Base-by-base conservation (phyloP, 1,140 invertebrate genomes). In the Stegodyphus dumicola region DNA sequence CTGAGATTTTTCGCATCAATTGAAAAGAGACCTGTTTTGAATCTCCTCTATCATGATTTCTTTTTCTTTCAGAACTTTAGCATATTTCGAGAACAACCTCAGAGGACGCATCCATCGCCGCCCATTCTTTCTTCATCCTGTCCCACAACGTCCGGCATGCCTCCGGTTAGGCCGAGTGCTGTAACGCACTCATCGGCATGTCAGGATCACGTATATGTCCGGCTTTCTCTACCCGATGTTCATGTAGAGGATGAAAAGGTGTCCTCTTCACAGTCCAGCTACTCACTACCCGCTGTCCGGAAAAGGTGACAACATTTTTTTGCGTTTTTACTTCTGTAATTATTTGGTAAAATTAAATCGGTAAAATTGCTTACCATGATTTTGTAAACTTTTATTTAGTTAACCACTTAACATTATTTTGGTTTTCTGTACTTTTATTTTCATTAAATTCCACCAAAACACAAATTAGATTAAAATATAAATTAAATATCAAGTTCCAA, bases 31-130 rank as follows among this genome's bases (percentile, higher is more conserved):
- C 33, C 33, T 33, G 1, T 33, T 33, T 33, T 33, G 33, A 1
- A 33, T 5, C 5, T 60, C 9, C 15, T 60, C 56, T 60, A 9
- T 2, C 56, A 15, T 2, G 56, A 11, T 60, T 2, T 66, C 66
- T 60, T 73, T 69, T 51, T 7, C 56, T 66, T 83, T 2, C 67
- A 86, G 85, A 84, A 87, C 49, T 87, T 87, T 52, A 87, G 86
- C 18, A 87, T 87, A 6, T 87, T 87, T 17, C 86, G 86, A 53
- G 86, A 87, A 48, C 86, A 87, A 53, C 86, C 86, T 7, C 86
- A 87, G 18, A 18, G 79, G 6, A 83, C 86, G 7, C 77, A 75
- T 7, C 78, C 74, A 48, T 73, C 78, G 2, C 60, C 60, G n/a
- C 53, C 53, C 7, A 18, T 71, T 13, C 10, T 64, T 6, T 80